A percentile compares a stretch with the other conserved stretches of the same genome.
Conservation (phyloP, 53 echinoderm and acorn worm species). For the Antedon mediterranea region DNA sequence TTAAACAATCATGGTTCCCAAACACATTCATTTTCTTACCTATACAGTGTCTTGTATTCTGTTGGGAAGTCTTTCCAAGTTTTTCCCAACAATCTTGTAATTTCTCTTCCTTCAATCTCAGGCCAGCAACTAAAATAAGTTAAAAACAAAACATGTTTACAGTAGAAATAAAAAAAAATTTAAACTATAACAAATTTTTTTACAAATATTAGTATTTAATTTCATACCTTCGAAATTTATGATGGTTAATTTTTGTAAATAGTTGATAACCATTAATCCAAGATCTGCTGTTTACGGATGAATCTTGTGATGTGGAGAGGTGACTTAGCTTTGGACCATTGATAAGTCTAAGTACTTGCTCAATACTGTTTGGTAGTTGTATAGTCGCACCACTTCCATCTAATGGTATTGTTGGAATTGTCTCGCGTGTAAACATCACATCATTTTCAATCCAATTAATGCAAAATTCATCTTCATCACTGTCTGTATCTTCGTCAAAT, state of each 20-base stretch:
- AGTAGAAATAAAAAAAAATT: not conserved
- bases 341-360: not conserved
- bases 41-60: conserved; percentile 51
- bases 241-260: conserved; percentile 66
- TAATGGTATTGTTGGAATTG: not conserved
- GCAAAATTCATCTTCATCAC: not conserved
- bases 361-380: not conserved
- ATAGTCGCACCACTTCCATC: not conserved
- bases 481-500: not conserved
- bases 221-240: conserved; percentile 54
- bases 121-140: conserved; percentile 57
- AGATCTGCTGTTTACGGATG: conserved; percentile 14
- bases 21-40: no score
- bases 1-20: no score
- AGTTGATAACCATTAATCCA: conserved; percentile 73
- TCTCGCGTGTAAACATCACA: not conserved
- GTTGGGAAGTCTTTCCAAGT: conserved; percentile 65
- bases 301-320: no score
- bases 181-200: no score
- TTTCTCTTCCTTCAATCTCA: conserved; percentile 50
- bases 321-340: not conserved
- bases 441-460: not conserved
- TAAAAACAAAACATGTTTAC: not conserved
- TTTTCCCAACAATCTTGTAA: conserved; percentile 50
- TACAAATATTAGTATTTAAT: no score